A percentile compares a stretch with the other conserved stretches of the same genome.
Evolutionary conservation across 1,140 invertebrate genomes (phyloP).

Genomic region (Heliconius nattereri): DNA sequence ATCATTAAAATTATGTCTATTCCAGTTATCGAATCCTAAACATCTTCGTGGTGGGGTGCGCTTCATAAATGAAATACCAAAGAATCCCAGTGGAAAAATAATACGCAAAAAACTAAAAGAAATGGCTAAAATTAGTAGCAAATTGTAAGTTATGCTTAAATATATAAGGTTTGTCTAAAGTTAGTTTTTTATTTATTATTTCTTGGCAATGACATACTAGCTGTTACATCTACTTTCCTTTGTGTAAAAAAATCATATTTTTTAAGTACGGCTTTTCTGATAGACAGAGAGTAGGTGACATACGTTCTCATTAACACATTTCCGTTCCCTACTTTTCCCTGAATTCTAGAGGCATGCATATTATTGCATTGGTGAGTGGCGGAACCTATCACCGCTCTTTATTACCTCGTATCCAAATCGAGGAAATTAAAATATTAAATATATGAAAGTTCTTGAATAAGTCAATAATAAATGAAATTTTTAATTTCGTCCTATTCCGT

Average conservation of each 20-base stretch:
- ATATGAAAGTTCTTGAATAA: no score
- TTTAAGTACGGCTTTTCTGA: not conserved
- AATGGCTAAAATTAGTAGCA: constrained; percentile 55
- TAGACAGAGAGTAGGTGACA: no score
- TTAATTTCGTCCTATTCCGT: no score
- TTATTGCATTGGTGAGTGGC: not conserved
- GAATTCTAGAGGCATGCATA: no score
- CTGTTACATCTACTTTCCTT: not conserved
- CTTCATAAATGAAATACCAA: constrained; percentile 86
- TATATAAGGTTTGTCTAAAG: not conserved
- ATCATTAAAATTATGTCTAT: not conserved
- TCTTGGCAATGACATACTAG: not conserved
- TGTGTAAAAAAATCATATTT: not conserved
- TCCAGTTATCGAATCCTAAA: constrained; percentile 72
- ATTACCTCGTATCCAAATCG: no score
- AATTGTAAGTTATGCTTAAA: constrained; percentile 10
- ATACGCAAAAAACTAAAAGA: constrained; percentile 81
- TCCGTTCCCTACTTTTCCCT: no score
- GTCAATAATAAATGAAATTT: no score
- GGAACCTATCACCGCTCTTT: not conserved
- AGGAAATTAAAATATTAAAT: no score
- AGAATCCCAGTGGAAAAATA: constrained; percentile 86
- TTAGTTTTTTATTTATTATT: not conserved
- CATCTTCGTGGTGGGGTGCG: constrained; percentile 84
- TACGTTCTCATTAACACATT: not conserved